A percentile compares a stretch with the other conserved stretches of the same genome.
Conservation (phyloP, 2,888 invertebrate species). For the Lamellibrachia columna region DNA sequence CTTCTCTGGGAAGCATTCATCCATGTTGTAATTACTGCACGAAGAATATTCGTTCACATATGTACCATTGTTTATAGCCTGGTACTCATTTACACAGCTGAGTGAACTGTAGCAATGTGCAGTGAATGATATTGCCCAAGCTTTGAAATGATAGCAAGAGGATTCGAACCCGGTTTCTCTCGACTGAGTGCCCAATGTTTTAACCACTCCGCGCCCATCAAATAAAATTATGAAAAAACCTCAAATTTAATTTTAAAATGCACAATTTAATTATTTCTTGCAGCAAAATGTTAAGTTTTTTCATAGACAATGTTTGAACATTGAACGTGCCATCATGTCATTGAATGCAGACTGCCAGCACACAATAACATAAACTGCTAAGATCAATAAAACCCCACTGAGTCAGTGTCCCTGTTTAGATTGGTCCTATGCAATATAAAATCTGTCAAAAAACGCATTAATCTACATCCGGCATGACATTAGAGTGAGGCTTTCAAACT, state of each 20-base stretch:
- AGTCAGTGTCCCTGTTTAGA: not conserved
- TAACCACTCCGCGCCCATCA: not conserved
- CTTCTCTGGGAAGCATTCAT: too few species aligned
- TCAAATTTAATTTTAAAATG: not conserved
- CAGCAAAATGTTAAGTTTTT: not conserved
- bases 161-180: too few species aligned
- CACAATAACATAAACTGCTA: not conserved
- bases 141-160: too few species aligned
- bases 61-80: too few species aligned
- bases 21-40: too few species aligned
- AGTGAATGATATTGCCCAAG: too few species aligned
- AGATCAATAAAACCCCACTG: not conserved
- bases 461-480: not conserved
- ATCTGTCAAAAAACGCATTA: constrained; percentile 3
- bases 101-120: too few species aligned
- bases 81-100: too few species aligned
- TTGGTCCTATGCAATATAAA: not conserved
- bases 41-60: too few species aligned
- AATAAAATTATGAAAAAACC: not conserved
- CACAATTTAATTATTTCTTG: not conserved
- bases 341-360: not conserved
- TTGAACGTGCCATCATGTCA: not conserved
- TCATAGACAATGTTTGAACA: not conserved
- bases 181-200: too few species aligned
- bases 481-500: not conserved